Conservation (phyloP, 2,113 vertebrate genomes). For the Andinoacara biseriatus region DNA sequence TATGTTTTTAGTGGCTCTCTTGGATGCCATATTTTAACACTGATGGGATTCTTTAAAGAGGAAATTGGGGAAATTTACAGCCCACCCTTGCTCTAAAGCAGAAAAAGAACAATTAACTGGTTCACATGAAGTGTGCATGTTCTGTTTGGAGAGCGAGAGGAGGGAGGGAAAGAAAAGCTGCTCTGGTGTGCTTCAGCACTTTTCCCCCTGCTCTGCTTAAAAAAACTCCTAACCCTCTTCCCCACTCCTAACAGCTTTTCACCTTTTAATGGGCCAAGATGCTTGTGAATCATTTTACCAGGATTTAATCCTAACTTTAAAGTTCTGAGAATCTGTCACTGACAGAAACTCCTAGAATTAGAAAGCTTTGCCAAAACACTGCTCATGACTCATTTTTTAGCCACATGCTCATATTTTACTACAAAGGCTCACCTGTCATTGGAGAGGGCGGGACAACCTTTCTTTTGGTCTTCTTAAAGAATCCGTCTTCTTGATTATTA, state of each 20-base stretch:
- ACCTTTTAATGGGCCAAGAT: not conserved
- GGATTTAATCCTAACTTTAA: not conserved
- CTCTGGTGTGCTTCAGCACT: not conserved
- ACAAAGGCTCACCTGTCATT: conserved; percentile 89
- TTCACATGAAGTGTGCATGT: no score
- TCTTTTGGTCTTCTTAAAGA: conserved; percentile 99
- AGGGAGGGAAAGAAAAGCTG: no score
- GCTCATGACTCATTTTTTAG: not conserved
- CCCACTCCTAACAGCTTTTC: not conserved
- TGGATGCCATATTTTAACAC: not conserved
- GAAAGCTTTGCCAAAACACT: not conserved
- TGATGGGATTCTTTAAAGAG: not conserved
- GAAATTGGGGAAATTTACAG: no score
- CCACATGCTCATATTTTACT: not conserved
- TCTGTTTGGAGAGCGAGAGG: not conserved
- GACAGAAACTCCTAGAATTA: not conserved
- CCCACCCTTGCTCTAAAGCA: not conserved
- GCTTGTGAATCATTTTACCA: not conserved
- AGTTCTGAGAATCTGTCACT: not conserved
- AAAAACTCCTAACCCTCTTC: not conserved
- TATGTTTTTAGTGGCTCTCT: not conserved
- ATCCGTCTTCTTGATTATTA: conserved; percentile 98
- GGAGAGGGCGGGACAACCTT: conserved; percentile 98
- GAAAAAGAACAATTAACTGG: not conserved
- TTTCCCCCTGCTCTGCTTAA: not conserved